These are phyloP conservation scores for Physeter macrocephalus DNA, from an alignment of 2,113 vertebrate genomes.

Conservation along the genomic window DNA sequence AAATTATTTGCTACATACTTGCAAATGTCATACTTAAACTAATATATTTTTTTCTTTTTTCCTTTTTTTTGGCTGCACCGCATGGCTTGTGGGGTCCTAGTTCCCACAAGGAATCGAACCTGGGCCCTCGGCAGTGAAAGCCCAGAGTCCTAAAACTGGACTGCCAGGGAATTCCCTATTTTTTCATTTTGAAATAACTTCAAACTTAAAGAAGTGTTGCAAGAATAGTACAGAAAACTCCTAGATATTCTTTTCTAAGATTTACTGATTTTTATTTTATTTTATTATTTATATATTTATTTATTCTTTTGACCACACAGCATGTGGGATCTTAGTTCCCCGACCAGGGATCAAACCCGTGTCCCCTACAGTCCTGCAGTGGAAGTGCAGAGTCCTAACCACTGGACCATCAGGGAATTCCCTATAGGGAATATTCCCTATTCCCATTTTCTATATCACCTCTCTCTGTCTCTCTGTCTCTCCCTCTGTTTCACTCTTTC, in stretches of 20 bases:
- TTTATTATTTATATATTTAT: too few relatives aligned
- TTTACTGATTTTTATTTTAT: neutral
- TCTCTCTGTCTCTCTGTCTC: neutral
- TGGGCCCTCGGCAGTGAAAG: neutral
- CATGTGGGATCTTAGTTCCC: too few relatives aligned
- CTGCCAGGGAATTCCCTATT: neutral
- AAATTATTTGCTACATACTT: neutral
- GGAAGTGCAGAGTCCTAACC: too few relatives aligned
- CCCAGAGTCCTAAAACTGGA: neutral
- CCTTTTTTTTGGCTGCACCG: neutral
- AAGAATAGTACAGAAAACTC: neutral
- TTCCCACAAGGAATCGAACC: neutral
- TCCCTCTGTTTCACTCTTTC: too few relatives aligned
- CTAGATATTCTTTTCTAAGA: neutral
- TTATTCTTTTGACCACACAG: too few relatives aligned
- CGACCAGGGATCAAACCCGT: too few relatives aligned
- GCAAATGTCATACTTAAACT: neutral
- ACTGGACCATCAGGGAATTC: too few relatives aligned
- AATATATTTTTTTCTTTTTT: neutral
- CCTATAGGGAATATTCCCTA: too few relatives aligned
- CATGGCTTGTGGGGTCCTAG: neutral
- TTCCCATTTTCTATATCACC: neutral
- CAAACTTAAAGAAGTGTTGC: neutral
- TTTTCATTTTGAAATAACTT: neutral
- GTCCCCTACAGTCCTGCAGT: too few relatives aligned